A percentile compares a stretch with the other conserved stretches of the same genome.
These are phyloP conservation scores for Sycophila texana DNA, from an alignment of 2,888 invertebrate genomes.

Conservation along the genomic window DNA sequence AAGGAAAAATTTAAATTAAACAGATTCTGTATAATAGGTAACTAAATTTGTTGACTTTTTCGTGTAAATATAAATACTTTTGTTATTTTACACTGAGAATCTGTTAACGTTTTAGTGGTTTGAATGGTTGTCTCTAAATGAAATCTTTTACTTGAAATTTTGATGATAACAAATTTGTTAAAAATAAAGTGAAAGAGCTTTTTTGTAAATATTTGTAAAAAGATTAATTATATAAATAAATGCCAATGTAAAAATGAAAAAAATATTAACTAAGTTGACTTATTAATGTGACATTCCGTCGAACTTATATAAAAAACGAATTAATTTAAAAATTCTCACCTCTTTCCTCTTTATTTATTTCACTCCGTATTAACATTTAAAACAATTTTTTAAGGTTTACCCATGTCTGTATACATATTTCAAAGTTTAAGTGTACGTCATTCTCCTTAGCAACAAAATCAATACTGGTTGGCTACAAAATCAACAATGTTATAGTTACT, in stretches of 20 bases:
- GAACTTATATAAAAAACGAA: background rate
- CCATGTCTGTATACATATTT: background rate
- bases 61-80: slow-evolving; percentile 36
- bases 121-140: background rate
- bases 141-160: slow-evolving; percentile 26
- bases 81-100: slow-evolving; percentile 8
- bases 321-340: background rate
- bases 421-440: background rate
- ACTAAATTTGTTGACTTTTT: slow-evolving; percentile 10
- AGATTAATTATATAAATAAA: slow-evolving; percentile 12
- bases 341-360: background rate
- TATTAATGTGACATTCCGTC: background rate
- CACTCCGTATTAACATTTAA: too few species aligned
- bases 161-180: slow-evolving; percentile 2
- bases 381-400: too few species aligned
- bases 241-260: slow-evolving; percentile 18
- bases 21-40: background rate
- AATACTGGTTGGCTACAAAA: slow-evolving; percentile 21
- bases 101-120: slow-evolving; percentile 14
- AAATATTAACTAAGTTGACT: background rate
- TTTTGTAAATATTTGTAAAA: slow-evolving; percentile 34
- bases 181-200: background rate
- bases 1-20: too few species aligned
- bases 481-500: slow-evolving; percentile 12
- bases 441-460: slow-evolving; percentile 42